phyloP scores from a whole-genome alignment of 2,797 vertebrate genomes.

The Dryobates pubescens region DNA sequence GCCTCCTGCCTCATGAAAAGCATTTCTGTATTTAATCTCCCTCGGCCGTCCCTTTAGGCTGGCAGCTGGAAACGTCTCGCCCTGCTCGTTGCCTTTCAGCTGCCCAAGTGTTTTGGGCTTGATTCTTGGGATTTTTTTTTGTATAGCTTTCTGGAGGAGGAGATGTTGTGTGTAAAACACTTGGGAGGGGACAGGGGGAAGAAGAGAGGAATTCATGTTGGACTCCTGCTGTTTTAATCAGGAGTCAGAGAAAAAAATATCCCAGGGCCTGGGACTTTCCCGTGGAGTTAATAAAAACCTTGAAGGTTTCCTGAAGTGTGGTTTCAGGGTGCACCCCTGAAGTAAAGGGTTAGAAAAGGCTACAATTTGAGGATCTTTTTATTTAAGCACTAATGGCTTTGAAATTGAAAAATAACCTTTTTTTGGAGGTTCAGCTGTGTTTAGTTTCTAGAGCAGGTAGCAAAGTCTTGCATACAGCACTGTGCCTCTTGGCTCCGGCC shows the following conservation, averaged over 20 bases:
- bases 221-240: slow-evolving; percentile 21
- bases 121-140: not conserved
- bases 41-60: not conserved
- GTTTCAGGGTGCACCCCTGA: not conserved
- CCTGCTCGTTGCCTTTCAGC: not conserved
- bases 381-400: not conserved
- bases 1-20: slow-evolving; percentile 30
- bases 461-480: not conserved
- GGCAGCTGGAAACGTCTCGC: slow-evolving; percentile 34
- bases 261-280: not conserved
- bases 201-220: not conserved
- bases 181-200: not conserved
- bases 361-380: not conserved
- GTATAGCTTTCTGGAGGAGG: not conserved
- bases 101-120: not conserved
- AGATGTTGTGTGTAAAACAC: not conserved
- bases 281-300: slow-evolving; percentile 6
- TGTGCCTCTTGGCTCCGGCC: not conserved
- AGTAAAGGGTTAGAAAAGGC: not conserved
- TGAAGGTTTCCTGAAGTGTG: not conserved
- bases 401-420: not conserved
- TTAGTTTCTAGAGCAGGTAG: not conserved
- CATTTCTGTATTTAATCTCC: slow-evolving; percentile 52
- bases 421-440: not conserved
- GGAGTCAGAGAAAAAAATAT: slow-evolving; percentile 5